These are phyloP conservation scores for Apus apus DNA, from an alignment of 2,113 vertebrate species.

Conservation along the genomic window DNA sequence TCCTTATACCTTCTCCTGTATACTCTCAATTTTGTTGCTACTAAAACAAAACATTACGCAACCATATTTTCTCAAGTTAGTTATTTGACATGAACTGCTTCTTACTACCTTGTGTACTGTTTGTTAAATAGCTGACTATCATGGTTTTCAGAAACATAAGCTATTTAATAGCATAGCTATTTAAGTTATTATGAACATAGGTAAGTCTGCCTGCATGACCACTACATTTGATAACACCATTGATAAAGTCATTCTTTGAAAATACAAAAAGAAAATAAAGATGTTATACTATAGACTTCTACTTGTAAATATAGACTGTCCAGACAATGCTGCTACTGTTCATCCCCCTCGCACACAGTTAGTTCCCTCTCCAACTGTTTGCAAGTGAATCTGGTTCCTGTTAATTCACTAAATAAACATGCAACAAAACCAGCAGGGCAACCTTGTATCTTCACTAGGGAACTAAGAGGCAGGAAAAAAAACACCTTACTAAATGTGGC, in stretches of 20 bases:
- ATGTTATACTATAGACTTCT: not conserved
- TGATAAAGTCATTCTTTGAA: not conserved
- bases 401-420: constrained; percentile 1
- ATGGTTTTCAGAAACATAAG: not conserved
- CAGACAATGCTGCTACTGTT: not conserved
- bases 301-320: not conserved
- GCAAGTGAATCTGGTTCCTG: constrained; percentile 14
- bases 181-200: not conserved
- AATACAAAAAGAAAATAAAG: not conserved
- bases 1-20: too few species aligned
- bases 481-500: not conserved
- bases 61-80: not conserved
- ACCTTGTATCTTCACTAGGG: not conserved
- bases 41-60: not conserved
- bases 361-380: not conserved
- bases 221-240: not conserved
- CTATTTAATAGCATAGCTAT: not conserved
- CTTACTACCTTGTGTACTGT: not conserved
- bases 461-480: not conserved
- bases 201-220: not conserved
- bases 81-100: not conserved
- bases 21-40: not conserved
- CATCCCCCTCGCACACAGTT: fast-evolving
- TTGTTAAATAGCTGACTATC: not conserved
- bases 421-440: not conserved